Evolutionary conservation across 2,888 invertebrate genomes (phyloP), one percentile per base, ranked within the genome.

Genomic region (Scotopteryx bipunctaria): DNA sequence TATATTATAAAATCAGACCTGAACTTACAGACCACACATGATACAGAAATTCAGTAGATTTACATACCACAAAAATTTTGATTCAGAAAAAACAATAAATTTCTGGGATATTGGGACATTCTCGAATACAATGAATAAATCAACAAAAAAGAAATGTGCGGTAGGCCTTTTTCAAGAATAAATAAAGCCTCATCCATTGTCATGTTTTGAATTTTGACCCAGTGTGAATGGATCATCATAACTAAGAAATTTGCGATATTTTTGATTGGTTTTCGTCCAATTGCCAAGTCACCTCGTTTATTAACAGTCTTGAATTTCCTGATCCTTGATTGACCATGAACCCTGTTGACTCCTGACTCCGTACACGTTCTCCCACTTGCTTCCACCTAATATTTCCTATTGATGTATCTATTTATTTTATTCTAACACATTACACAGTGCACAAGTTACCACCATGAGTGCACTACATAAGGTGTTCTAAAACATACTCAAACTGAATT

Each of bases 341-440:
- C 76, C 60, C 64, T 45, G 65, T 65, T 76, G 67, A 64, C 49
- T 62, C 63, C 74, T 70, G 75, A 73, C 73, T 73, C 76, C 76
- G 46, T 58, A 59, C 62, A 56, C 69, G 59, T 60, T 66, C 59
- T 66, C 66, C 69, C 60, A 60, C 65, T 58, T 66, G 62, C 67
- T 67, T 70, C 64, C 58, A 62, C 60, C 64, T 65, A 66, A 66
- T 66, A 53, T 63, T 57, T 52, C 58, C 60, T 49, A 50, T 59
- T 38, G 58, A 51, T 60, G 45, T 67, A 54, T 57, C 15, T 45
- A 9, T 23, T 31, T 47, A 36, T 46, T 51, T 50, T 44, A 64
- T 55, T 65, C 61, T 67, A 69, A 73, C 70, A 69, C 63, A 44
- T 46, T n/a, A 55, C 57, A 71, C 63, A 63, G 13, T 50, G 46